Conservation (phyloP, 2,797 vertebrate species). For the Brotula barbata region DNA sequence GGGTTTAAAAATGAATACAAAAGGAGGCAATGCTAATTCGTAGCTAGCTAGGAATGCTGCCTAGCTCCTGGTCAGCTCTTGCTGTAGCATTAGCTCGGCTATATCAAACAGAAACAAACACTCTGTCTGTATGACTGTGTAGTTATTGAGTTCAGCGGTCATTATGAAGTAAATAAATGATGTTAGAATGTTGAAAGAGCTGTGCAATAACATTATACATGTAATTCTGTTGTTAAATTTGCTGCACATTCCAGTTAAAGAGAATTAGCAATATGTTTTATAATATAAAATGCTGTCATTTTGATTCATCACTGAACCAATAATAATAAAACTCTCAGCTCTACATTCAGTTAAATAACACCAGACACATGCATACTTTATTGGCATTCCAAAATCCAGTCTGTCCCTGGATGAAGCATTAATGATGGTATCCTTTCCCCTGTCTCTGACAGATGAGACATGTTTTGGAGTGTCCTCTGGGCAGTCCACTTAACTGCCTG, state of each 20-base stretch:
- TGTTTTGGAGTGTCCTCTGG: slow-evolving; percentile 72
- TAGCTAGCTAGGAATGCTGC: too few relatives aligned
- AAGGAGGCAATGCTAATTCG: too few relatives aligned
- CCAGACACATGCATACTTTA: slow-evolving; percentile 43
- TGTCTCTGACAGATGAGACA: slow-evolving; percentile 71
- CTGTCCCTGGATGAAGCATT: slow-evolving; percentile 51
- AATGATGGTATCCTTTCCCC: slow-evolving; percentile 66
- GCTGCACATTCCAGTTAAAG: not conserved
- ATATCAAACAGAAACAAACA: too few relatives aligned
- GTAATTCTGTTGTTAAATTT: not conserved
- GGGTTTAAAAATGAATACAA: too few relatives aligned
- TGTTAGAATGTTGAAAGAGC: too few relatives aligned
- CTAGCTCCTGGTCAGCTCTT: too few relatives aligned
- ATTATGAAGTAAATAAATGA: too few relatives aligned
- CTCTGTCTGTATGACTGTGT: too few relatives aligned
- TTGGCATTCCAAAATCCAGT: slow-evolving; percentile 63
- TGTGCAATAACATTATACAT: too few relatives aligned
- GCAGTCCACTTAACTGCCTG: slow-evolving; percentile 75
- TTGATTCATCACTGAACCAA: slow-evolving; percentile 14
- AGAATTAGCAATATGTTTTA: not conserved
- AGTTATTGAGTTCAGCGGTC: too few relatives aligned
- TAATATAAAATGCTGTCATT: not conserved
- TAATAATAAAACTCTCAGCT: slow-evolving; percentile 9
- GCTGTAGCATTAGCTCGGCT: too few relatives aligned
- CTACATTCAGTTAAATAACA: not conserved